Conservation (phyloP, 2,888 invertebrate species). For the Eupithecia dodoneata region DNA sequence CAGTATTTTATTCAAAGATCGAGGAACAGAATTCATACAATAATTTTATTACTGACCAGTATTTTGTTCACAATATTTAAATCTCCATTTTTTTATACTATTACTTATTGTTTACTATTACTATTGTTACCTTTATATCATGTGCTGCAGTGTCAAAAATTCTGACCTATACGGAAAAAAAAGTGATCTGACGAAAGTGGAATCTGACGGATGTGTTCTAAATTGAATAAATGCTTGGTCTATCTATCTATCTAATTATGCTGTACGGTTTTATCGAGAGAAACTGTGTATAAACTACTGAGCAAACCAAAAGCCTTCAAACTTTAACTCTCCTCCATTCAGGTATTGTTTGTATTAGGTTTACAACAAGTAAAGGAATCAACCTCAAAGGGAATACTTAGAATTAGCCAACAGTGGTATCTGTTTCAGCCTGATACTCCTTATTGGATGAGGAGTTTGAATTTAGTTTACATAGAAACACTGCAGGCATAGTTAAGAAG, state of each 20-base stretch:
- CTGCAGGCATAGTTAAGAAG: slow-evolving; percentile 8
- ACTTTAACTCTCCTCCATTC: background rate
- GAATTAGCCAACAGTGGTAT: background rate
- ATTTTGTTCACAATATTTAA: too few species aligned
- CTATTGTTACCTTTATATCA: too few species aligned
- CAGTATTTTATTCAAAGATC: background rate
- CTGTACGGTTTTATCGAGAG: background rate
- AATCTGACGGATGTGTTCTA: too few species aligned
- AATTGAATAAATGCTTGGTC: too few species aligned
- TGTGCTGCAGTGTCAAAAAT: too few species aligned
- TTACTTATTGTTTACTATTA: too few species aligned
- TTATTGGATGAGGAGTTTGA: slow-evolving; percentile 21
- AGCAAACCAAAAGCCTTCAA: background rate
- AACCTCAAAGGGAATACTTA: background rate
- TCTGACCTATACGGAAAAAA: too few species aligned
- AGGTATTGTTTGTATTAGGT: slow-evolving; percentile 1
- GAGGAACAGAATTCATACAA: background rate
- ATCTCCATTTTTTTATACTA: too few species aligned
- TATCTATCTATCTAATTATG: too few species aligned
- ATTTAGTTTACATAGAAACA: slow-evolving; percentile 21
- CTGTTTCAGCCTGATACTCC: slow-evolving; percentile 15
- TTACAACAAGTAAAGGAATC: slow-evolving; percentile 5
- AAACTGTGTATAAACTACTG: background rate
- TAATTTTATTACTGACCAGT: too few species aligned
- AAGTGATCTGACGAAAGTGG: too few species aligned